Conservation (phyloP, 2,797 vertebrate genomes). For the Acanthurus tractus region DNA sequence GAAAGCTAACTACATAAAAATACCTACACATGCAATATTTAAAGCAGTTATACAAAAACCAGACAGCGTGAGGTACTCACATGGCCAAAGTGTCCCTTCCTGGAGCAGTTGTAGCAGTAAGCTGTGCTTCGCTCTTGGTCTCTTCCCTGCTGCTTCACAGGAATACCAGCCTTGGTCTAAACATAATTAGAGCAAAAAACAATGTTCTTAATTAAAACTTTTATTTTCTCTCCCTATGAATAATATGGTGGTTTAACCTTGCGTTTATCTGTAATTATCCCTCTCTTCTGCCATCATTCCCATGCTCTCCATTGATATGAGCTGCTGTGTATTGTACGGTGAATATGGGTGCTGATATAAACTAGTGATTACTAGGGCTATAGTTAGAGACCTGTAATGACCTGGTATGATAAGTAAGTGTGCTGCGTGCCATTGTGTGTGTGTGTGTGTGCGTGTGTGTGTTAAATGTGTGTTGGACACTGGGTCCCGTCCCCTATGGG, state of each 20-base stretch:
- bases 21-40: neutral
- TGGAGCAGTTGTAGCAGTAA: slow-evolving; percentile 87
- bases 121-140: slow-evolving; percentile 47
- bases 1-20: neutral
- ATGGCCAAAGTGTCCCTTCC: slow-evolving; percentile 83
- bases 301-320: slow-evolving; percentile 66
- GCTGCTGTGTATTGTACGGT: slow-evolving; percentile 55
- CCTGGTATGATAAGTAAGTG: slow-evolving; percentile 78
- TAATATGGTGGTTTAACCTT: slow-evolving; percentile 25
- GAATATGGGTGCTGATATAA: slow-evolving; percentile 77
- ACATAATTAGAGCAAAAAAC: slow-evolving; percentile 17
- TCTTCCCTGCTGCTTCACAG: slow-evolving; percentile 27
- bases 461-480: slow-evolving; percentile 65
- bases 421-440: no score
- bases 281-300: slow-evolving; percentile 63
- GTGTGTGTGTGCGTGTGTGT: slow-evolving; percentile 51
- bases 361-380: slow-evolving; percentile 72
- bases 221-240: neutral
- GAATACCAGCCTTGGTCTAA: slow-evolving; percentile 74
- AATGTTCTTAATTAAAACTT: slow-evolving; percentile 21
- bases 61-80: slow-evolving; percentile 72
- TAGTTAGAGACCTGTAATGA: slow-evolving; percentile 84
- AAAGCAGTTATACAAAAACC: neutral
- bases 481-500: slow-evolving; percentile 81
- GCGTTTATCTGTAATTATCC: slow-evolving; percentile 36